phyloP scores from a whole-genome alignment of 2,113 vertebrate genomes.

The Pimephales promelas region DNA sequence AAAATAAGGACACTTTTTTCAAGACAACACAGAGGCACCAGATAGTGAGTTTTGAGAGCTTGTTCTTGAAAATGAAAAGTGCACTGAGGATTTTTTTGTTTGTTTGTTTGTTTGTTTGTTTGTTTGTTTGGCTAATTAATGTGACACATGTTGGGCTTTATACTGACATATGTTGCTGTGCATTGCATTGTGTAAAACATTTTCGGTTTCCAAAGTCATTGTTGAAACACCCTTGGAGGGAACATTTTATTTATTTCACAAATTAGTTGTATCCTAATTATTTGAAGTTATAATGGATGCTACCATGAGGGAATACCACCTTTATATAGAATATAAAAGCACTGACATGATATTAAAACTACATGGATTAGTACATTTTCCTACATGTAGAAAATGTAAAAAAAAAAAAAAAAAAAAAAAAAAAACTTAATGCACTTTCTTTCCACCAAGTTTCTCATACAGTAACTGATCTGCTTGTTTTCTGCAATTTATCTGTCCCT shows the following conservation, averaged over 20 bases:
- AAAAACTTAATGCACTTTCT: not conserved
- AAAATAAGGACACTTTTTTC: constrained; percentile 73
- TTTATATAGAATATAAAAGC: not conserved
- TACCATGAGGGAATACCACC: not conserved
- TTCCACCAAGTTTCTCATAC: not conserved
- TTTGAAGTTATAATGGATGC: no score
- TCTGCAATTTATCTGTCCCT: not conserved
- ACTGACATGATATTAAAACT: not conserved
- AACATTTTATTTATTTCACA: not conserved
- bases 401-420: no score
- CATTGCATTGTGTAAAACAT: no score
- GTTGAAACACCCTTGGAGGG: not conserved
- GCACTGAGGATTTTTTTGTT: not conserved
- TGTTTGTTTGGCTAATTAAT: not conserved
- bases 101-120: not conserved
- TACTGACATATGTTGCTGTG: not conserved
- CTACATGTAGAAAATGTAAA: not conserved
- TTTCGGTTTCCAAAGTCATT: no score
- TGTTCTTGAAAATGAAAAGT: not conserved
- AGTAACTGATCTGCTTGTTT: not conserved
- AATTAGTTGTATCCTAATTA: not conserved
- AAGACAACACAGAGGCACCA: constrained; percentile 77
- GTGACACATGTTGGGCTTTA: not conserved
- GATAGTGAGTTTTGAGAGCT: constrained; percentile 70
- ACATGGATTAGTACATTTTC: not conserved